Conservation (phyloP, 2,797 vertebrate genomes). For the Scleropages formosus region DNA sequence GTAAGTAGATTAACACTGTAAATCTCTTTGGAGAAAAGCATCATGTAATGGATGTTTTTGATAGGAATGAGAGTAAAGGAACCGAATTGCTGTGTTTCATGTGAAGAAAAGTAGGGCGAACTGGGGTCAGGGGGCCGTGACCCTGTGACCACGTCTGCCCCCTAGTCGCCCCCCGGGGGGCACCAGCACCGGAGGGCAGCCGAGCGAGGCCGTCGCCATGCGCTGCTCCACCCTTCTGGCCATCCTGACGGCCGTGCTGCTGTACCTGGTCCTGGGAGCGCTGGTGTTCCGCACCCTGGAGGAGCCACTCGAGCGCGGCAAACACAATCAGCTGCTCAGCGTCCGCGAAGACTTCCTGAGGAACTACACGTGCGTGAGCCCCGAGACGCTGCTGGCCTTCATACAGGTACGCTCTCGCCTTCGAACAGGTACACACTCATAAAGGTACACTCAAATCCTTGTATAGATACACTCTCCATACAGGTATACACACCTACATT, state of each 20-base stretch:
- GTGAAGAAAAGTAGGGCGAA: too few relatives aligned
- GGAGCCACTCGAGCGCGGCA: slow-evolving; percentile 65
- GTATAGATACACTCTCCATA: too few relatives aligned
- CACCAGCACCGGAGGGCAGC: slow-evolving; percentile 42
- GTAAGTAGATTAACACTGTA: too few relatives aligned
- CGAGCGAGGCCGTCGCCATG: slow-evolving; percentile 64
- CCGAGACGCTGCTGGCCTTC: slow-evolving; percentile 64
- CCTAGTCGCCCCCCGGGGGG: slow-evolving; percentile 53
- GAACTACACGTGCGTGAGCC: slow-evolving; percentile 71
- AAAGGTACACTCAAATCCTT: too few relatives aligned
- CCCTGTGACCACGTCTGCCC: slow-evolving; percentile 3
- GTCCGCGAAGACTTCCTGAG: slow-evolving; percentile 64
- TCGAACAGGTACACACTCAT: too few relatives aligned
- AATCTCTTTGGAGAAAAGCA: too few relatives aligned
- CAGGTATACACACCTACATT: too few relatives aligned
- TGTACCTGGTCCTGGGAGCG: slow-evolving; percentile 83
- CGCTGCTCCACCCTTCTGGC: slow-evolving; percentile 77
- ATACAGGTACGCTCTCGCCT: slow-evolving; percentile 67
- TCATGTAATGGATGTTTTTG: neutral
- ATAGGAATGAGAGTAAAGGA: neutral
- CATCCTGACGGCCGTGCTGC: slow-evolving; percentile 74
- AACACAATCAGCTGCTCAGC: slow-evolving; percentile 58
- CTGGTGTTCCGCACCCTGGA: slow-evolving; percentile 82
- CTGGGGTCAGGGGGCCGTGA: neutral
- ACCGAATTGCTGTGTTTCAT: neutral